phyloP scores from a whole-genome alignment of 2,113 vertebrate species.

The Chloropsis hardwickii region DNA sequence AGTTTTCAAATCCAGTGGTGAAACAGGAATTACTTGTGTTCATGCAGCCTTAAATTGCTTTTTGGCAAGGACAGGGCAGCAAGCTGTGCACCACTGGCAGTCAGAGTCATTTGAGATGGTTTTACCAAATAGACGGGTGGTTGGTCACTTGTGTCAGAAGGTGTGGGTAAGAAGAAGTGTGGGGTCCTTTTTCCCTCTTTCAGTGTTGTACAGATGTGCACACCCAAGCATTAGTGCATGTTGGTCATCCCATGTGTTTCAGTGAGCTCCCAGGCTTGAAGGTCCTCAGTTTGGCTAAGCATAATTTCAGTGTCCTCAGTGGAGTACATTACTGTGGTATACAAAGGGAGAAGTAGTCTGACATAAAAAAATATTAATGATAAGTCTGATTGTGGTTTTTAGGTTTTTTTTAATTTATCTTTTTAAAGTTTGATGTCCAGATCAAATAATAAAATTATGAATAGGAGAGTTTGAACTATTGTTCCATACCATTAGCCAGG shows the following conservation, averaged over 20 bases:
- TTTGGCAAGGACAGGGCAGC: background rate
- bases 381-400: background rate
- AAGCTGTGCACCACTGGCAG: fast-evolving
- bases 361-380: background rate
- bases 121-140: background rate
- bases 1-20: background rate
- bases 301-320: background rate
- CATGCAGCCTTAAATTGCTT: background rate
- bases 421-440: background rate
- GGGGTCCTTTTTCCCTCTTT: background rate
- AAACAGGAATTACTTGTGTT: background rate
- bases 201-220: background rate
- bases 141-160: background rate
- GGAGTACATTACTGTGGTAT: background rate
- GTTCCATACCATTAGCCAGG: background rate
- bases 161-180: background rate
- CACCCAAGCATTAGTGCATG: fast-evolving
- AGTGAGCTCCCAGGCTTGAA: background rate
- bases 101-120: background rate
- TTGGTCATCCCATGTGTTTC: background rate
- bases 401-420: background rate
- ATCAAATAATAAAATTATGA: background rate
- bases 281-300: background rate
- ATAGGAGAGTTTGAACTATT: background rate
- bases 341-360: background rate